Percentiles rank a stretch among this genome's conserved stretches.
Conservation (phyloP, 2,888 invertebrate species). For the Ennomos erosarius region DNA sequence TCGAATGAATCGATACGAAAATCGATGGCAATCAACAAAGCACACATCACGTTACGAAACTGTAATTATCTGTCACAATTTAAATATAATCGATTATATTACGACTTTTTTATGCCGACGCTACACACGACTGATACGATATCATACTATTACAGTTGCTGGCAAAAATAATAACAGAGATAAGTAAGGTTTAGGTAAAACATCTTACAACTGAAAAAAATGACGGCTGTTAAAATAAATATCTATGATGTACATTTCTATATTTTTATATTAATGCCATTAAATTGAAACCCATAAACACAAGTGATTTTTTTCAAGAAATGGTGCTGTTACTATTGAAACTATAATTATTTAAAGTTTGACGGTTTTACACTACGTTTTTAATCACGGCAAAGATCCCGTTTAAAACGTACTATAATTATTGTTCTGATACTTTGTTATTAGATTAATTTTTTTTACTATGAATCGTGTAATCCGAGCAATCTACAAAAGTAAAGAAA, state of each 20-base stretch:
- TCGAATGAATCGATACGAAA: slow-evolving; percentile 54
- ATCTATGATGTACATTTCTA: too few relatives aligned
- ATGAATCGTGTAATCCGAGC: slow-evolving; percentile 36
- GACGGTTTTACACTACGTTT: too few relatives aligned
- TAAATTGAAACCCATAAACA: too few relatives aligned
- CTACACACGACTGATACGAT: slow-evolving; percentile 66
- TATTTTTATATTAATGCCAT: too few relatives aligned
- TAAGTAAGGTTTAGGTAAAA: background rate
- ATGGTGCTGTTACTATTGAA: too few relatives aligned
- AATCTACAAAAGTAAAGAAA: slow-evolving; percentile 33
- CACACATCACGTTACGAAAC: slow-evolving; percentile 53
- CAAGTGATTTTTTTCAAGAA: too few relatives aligned
- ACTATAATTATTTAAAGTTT: too few relatives aligned
- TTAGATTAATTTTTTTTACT: slow-evolving; percentile 23
- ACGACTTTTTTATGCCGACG: slow-evolving; percentile 55
- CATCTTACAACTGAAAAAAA: too few relatives aligned
- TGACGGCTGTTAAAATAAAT: too few relatives aligned
- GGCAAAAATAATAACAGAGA: slow-evolving; percentile 6
- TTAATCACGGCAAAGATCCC: too few relatives aligned
- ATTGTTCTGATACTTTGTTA: background rate
- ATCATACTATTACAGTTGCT: slow-evolving; percentile 44
- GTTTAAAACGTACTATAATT: too few relatives aligned
- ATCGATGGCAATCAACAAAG: slow-evolving; percentile 57
- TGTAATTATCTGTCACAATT: slow-evolving; percentile 54
- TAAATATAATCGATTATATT: slow-evolving; percentile 56